These are phyloP conservation scores for Archilochus colubris DNA, from an alignment of 2,113 vertebrate species.

Conservation along the genomic window DNA sequence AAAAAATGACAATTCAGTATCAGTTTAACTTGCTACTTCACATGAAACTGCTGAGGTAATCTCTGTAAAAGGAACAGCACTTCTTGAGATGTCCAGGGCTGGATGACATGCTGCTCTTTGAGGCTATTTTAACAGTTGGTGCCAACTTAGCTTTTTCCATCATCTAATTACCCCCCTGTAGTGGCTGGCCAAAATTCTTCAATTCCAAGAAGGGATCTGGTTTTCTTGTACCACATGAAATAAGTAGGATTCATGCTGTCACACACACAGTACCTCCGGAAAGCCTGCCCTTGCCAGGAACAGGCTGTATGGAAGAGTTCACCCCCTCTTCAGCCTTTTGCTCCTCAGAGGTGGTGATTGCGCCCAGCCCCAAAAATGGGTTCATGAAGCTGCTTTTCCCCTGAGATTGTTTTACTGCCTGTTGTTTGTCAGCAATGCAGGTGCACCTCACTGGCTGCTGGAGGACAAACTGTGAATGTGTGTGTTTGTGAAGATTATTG, in stretches of 20 bases:
- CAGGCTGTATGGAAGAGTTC: rapidly evolving
- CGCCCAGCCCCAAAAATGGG: rapidly evolving
- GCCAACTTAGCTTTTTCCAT: slow-evolving; percentile 28
- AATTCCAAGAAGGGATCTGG: background rate
- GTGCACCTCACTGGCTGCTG: background rate
- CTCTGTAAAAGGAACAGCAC: background rate
- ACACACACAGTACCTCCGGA: rapidly evolving
- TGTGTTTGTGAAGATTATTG: slow-evolving; percentile 9
- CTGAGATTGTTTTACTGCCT: background rate
- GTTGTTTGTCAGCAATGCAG: background rate
- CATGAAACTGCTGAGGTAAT: background rate
- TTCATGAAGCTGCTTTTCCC: background rate
- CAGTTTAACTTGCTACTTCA: slow-evolving; percentile 26
- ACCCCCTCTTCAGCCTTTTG: rapidly evolving
- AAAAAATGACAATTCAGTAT: background rate
- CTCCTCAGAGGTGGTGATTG: background rate
- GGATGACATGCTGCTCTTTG: background rate
- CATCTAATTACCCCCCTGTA: slow-evolving; percentile 24
- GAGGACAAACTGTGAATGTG: background rate
- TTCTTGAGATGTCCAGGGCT: slow-evolving; percentile 8
- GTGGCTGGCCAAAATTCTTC: slow-evolving; percentile 38
- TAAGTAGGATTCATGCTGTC: background rate
- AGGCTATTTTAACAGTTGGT: slow-evolving; percentile 27
- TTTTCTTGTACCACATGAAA: background rate
- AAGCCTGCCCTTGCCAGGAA: background rate